phyloP scores from a whole-genome alignment of 1,140 invertebrate genomes.

The Drosophila persimilis region DNA sequence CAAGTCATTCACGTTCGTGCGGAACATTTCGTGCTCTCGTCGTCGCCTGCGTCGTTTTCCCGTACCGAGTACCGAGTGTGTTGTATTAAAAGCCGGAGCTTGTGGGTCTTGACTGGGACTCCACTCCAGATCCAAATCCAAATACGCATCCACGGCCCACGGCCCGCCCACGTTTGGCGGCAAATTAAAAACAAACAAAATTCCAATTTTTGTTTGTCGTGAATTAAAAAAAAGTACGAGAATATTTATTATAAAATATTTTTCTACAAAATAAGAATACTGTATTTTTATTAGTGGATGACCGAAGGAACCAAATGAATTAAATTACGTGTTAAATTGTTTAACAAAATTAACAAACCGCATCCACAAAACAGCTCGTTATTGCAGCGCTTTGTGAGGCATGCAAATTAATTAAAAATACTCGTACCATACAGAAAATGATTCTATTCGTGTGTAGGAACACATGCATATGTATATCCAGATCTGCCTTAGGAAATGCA shows the following conservation, averaged over 20 bases:
- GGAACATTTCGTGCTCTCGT: slow-evolving; percentile 56
- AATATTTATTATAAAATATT: slow-evolving; percentile 11
- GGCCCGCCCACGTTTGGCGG: slow-evolving; percentile 29
- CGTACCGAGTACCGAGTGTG: slow-evolving; percentile 60
- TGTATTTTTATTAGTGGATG: slow-evolving; percentile 43
- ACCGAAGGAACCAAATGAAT: slow-evolving; percentile 29
- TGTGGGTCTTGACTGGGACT: slow-evolving; percentile 25
- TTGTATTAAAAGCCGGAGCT: slow-evolving; percentile 24
- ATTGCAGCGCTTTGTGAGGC: slow-evolving; percentile 36
- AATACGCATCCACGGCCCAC: not conserved
- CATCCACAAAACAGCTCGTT: slow-evolving; percentile 31
- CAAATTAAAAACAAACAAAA: slow-evolving; percentile 62
- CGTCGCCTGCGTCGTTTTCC: slow-evolving; percentile 43
- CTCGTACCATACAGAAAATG: slow-evolving; percentile 13
- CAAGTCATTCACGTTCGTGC: slow-evolving; percentile 55
- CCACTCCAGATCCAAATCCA: slow-evolving; percentile 22
- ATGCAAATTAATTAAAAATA: slow-evolving; percentile 67
- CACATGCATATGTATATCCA: slow-evolving; percentile 6
- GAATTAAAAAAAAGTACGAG: slow-evolving; percentile 23
- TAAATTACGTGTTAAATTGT: slow-evolving; percentile 72
- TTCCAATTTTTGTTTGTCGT: slow-evolving; percentile 56
- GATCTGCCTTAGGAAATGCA: slow-evolving; percentile 29
- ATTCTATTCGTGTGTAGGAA: slow-evolving; percentile 7
- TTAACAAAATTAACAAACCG: slow-evolving; percentile 53
- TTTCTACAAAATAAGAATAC: slow-evolving; percentile 27